These are phyloP conservation scores for Echinometra lucunter DNA, from an alignment of 53 echinoderm and acorn worm species.

Conservation along the genomic window DNA sequence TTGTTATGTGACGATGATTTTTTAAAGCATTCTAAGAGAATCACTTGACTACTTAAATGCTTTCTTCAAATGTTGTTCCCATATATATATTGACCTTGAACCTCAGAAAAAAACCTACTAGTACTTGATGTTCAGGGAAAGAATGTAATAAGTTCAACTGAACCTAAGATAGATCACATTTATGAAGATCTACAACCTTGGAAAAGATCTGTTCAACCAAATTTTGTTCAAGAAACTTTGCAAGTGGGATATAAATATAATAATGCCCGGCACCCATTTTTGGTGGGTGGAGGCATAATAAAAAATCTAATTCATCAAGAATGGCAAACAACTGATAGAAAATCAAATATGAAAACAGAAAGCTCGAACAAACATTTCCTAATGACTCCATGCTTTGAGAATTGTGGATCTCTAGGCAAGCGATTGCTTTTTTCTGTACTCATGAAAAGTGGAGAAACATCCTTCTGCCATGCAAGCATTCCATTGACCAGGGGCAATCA, in stretches of 20 bases:
- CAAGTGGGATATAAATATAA: background rate
- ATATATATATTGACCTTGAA: no score
- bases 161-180: background rate
- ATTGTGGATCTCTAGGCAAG: background rate
- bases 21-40: background rate
- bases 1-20: background rate
- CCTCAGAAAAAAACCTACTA: no score
- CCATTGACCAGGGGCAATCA: constrained; percentile 46
- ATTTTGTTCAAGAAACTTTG: background rate
- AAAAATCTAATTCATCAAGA: no score
- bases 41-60: background rate
- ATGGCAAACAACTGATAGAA: no score
- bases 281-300: no score
- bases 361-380: background rate
- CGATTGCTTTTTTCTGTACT: background rate
- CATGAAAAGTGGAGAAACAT: constrained; percentile 22
- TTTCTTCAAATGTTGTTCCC: background rate
- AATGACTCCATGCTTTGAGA: background rate
- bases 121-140: background rate
- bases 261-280: no score
- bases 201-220: background rate
- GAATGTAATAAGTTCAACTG: background rate
- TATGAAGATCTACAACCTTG: background rate
- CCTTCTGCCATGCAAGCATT: background rate
- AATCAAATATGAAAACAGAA: background rate